These are phyloP conservation scores for Carollia perspicillata DNA, from an alignment of 2,113 vertebrate species.

Conservation along the genomic window DNA sequence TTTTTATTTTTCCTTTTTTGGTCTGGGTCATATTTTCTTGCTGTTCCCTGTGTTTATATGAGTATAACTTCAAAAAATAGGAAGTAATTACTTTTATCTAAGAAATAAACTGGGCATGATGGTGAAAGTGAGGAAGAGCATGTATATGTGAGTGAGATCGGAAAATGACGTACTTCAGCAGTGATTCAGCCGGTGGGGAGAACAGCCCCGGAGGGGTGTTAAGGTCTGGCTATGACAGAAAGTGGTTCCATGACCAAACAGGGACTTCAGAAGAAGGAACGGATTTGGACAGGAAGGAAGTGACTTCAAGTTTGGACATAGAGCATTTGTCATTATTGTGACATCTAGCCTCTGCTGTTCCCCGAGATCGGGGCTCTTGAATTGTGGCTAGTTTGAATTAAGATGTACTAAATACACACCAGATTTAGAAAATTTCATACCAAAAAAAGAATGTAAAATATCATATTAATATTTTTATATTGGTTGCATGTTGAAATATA, in stretches of 20 bases:
- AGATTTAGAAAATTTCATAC: background rate
- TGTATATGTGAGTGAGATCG: background rate
- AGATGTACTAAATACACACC: background rate
- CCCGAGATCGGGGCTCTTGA: background rate
- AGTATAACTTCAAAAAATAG: background rate
- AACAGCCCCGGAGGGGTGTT: background rate
- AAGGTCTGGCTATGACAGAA: background rate
- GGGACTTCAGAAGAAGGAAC: background rate
- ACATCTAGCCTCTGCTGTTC: background rate
- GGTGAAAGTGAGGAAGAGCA: background rate
- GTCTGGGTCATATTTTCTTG: background rate
- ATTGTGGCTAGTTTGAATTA: background rate
- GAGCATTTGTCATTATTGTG: background rate
- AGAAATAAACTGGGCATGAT: background rate
- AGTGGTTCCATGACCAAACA: background rate
- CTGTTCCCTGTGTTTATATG: background rate
- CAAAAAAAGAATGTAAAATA: constrained; percentile 10
- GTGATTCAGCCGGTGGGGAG: background rate
- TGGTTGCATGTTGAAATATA: background rate
- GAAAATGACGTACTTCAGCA: background rate
- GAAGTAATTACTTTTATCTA: background rate
- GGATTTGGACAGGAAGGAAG: background rate
- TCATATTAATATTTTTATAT: background rate
- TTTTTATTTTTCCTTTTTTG: too few relatives aligned
- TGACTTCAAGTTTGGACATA: background rate